A percentile compares a stretch with the other conserved stretches of the same genome.
Conservation (phyloP, 1,140 invertebrate genomes). For the Scaptodrosophila lebanonensis region DNA sequence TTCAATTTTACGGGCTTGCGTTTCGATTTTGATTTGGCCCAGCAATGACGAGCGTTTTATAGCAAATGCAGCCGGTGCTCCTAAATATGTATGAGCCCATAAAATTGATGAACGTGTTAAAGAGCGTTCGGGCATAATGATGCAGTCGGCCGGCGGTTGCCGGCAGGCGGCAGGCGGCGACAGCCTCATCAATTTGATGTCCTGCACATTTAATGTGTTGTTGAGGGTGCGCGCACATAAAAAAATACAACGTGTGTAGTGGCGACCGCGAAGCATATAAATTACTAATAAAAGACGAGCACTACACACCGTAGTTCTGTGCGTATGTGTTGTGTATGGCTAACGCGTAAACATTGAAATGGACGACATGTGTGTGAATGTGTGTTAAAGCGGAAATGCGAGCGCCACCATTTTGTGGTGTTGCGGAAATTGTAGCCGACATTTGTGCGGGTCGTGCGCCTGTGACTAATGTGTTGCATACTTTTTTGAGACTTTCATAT, state of each 20-base stretch:
- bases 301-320: neutral
- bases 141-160: no score
- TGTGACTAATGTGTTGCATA: neutral
- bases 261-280: constrained; percentile 51
- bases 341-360: no score
- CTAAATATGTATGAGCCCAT: constrained; percentile 47
- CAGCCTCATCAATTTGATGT: constrained; percentile 70
- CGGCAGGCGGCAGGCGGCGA: constrained; percentile 26
- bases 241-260: no score
- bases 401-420: constrained; percentile 6
- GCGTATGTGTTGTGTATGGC: constrained; percentile 12
- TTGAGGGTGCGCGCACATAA: constrained; percentile 53
- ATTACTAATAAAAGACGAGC: constrained; percentile 61
- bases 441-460: no score
- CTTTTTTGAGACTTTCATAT: no score
- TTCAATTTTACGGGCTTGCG: constrained; percentile 57
- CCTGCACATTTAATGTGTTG: constrained; percentile 63
- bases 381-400: constrained; percentile 43
- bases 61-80: constrained; percentile 45
- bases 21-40: constrained; percentile 66
- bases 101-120: constrained; percentile 60
- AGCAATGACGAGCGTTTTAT: constrained; percentile 65
- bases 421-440: no score
- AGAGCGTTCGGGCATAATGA: constrained; percentile 23
- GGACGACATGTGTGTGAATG: constrained; percentile 5